These are phyloP conservation scores for Forbesichthys agassizii DNA, from an alignment of 2,113 vertebrate genomes.

Conservation along the genomic window DNA sequence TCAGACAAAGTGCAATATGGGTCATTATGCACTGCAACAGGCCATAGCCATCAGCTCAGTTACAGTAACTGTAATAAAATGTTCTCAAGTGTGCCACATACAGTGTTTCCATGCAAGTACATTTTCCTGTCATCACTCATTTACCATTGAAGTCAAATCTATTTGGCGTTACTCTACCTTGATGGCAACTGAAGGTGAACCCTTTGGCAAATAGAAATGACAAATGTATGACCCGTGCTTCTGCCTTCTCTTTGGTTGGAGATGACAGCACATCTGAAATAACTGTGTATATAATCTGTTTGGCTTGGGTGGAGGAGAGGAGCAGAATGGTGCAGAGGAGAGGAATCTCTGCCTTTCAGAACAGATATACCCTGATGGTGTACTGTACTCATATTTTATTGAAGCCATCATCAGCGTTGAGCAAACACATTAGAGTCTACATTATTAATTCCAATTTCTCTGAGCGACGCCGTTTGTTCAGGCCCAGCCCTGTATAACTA, in stretches of 20 bases:
- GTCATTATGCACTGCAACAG: no score
- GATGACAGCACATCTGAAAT: conserved; percentile 11
- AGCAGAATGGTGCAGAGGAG: background rate
- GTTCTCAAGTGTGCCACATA: no score
- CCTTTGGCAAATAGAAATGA: conserved; percentile 44
- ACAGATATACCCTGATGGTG: conserved; percentile 21
- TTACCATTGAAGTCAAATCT: conserved; percentile 18
- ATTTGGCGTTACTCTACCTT: conserved; percentile 16
- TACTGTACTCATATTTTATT: conserved; percentile 68
- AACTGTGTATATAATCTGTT: conserved; percentile 16
- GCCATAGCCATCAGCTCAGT: no score
- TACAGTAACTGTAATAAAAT: no score
- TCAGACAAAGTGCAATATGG: no score
- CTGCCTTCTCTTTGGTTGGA: conserved; percentile 36
- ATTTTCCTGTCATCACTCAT: conserved; percentile 16
- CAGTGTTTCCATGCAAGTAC: no score
- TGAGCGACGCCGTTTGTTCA: conserved; percentile 56
- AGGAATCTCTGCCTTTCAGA: conserved; percentile 6
- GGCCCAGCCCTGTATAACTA: conserved; percentile 19
- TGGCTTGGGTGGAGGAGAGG: background rate
- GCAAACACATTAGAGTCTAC: conserved; percentile 71
- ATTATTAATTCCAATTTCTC: conserved; percentile 75
- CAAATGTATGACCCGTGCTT: conserved; percentile 29
- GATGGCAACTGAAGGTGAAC: conserved; percentile 31
- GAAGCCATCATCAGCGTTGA: conserved; percentile 63